Evolutionary conservation across 2,113 vertebrate species (phyloP).

Genomic region (Eira barbara): DNA sequence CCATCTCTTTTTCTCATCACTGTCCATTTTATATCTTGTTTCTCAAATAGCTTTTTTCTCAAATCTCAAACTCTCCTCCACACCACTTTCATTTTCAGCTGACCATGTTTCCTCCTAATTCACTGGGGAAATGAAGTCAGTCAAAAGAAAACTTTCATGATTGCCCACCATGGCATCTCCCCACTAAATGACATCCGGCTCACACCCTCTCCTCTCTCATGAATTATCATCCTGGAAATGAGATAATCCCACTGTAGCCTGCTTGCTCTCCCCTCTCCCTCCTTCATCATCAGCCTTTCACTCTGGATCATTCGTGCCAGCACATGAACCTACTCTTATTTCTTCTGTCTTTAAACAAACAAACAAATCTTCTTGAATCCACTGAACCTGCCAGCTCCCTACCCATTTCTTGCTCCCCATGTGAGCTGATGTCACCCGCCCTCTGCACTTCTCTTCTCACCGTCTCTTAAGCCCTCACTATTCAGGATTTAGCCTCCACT

Average conservation of each 20-base stretch:
- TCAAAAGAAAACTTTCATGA: background rate
- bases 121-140: background rate
- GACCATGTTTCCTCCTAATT: background rate
- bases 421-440: background rate
- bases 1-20: background rate
- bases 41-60: background rate
- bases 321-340: background rate
- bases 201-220: background rate
- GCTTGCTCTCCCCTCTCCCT: background rate
- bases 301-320: background rate
- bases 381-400: background rate
- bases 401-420: background rate
- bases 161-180: background rate
- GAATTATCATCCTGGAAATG: background rate
- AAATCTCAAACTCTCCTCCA: background rate
- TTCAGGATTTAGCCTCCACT: background rate
- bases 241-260: background rate
- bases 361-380: background rate
- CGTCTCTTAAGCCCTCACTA: background rate
- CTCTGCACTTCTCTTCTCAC: background rate
- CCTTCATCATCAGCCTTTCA: background rate
- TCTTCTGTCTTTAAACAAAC: background rate
- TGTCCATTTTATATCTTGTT: background rate
- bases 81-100: background rate
- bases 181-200: background rate